Base-by-base conservation (phyloP, 1,140 invertebrate genomes). In the Dendroctonus valens region DNA sequence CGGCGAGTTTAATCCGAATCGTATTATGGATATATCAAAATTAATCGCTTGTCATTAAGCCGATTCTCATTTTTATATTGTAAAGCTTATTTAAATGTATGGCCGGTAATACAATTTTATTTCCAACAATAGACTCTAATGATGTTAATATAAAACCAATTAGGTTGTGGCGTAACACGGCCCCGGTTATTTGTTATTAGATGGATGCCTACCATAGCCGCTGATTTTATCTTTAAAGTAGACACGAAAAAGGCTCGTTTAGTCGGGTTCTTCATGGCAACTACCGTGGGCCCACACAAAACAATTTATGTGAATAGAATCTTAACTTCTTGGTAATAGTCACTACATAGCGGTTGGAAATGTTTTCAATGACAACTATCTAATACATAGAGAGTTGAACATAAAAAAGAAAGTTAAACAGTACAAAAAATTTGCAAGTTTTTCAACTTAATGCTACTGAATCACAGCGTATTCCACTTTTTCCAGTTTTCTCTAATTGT, bases 71-170 rank as follows among this genome's bases (percentile, higher is more conserved):
- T 55, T 53, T 49, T 53, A 49, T 40, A 65, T 65, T 58, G 63
- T 66, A 11, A 58, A 59, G 55, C 26, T 66, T 59, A 59, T 52
- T 54, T 50, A 44, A 52, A 66, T 65, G 40, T 54, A 48, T 46
- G 14, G 48, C 40, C 41, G 49, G 55, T 67, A 67, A 67, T 55
- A 67, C 65, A 67, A 61, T 67, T 67, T 67, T 67, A 67, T 67
- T 67, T 61, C 41, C 59, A 55, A 69, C 70, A 71, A 71, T 71
- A 51, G 64, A 67, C 57, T 41, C 63, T 71, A 71, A 71, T 71
- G 70, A 71, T 71, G 70, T 69, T 71, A 71, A 71, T 71, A 71
- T 71, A 71, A 69, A 66, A 71, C 60, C 67, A 69, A 71, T 71
- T 71, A 71, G 61, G 64, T 69, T 65, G 58, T 64, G 67, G 65